These are phyloP conservation scores for Drosophila meridionalis DNA, from an alignment of 2,888 invertebrate genomes.

Conservation along the genomic window DNA sequence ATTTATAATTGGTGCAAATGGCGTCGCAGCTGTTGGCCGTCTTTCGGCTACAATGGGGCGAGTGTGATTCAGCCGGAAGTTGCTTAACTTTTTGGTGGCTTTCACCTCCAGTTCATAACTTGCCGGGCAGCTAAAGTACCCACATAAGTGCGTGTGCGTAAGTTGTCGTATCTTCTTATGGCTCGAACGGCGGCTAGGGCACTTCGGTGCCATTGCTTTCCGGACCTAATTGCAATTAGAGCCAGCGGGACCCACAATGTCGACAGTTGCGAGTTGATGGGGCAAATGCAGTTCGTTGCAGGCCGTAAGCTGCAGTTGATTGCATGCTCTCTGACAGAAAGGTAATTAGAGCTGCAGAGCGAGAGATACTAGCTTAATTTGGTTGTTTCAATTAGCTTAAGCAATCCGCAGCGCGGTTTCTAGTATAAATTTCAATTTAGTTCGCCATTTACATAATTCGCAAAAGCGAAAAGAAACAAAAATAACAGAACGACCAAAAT, in stretches of 20 bases:
- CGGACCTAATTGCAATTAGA: conserved; percentile 51
- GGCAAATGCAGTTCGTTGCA: conserved; percentile 32
- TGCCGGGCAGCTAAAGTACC: conserved; percentile 32
- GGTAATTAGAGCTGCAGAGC: conserved; percentile 33
- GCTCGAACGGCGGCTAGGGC: conserved; percentile 4
- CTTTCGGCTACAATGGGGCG: conserved; percentile 10
- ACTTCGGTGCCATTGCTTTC: conserved; percentile 44
- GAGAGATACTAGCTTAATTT: conserved; percentile 34
- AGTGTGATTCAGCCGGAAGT: not conserved
- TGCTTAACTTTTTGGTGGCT: conserved; percentile 5
- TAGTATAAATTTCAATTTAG: conserved; percentile 60
- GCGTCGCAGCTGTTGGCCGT: conserved; percentile 53
- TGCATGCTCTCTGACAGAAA: conserved; percentile 22
- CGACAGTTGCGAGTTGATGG: conserved; percentile 23
- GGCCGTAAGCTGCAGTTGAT: conserved; percentile 29
- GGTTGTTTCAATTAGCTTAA: conserved; percentile 69
- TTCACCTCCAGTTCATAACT: conserved; percentile 43
- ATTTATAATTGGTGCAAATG: conserved; percentile 70
- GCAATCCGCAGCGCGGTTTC: conserved; percentile 55
- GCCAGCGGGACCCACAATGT: conserved; percentile 36
- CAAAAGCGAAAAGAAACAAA: conserved; percentile 13
- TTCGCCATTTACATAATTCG: conserved; percentile 72
- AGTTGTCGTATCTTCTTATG: conserved; percentile 57
- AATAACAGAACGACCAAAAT: conserved; percentile 41
- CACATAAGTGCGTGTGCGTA: conserved; percentile 39